These are phyloP conservation scores for Balearica regulorum DNA, from an alignment of 2,797 vertebrate species.

Conservation along the genomic window DNA sequence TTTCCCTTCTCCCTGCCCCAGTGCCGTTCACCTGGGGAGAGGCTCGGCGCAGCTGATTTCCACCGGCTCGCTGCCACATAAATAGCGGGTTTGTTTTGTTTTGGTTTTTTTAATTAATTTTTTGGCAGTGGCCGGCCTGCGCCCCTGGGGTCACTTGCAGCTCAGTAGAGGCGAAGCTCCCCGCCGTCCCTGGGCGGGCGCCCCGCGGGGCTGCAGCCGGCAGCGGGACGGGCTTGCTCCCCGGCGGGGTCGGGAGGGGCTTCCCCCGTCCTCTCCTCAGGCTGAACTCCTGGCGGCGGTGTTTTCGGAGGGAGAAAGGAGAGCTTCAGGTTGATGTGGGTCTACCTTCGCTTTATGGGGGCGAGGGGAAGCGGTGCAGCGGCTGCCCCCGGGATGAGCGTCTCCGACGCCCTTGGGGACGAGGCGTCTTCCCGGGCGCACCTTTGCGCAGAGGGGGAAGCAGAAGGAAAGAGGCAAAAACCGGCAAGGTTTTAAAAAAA, in stretches of 20 bases:
- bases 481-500: neutral
- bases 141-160: neutral
- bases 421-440: neutral
- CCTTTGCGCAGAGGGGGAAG: neutral
- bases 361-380: neutral
- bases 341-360: neutral
- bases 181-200: neutral
- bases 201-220: neutral
- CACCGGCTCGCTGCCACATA: neutral
- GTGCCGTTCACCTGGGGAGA: neutral
- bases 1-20: neutral
- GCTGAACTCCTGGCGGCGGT: neutral
- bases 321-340: neutral
- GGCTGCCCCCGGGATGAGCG: neutral
- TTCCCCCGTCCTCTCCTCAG: neutral
- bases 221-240: neutral
- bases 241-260: neutral
- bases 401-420: neutral
- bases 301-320: neutral
- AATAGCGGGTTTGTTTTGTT: accelerated
- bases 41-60: neutral
- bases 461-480: neutral
- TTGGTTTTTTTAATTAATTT: neutral
- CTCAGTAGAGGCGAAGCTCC: neutral
- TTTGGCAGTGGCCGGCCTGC: neutral